Percentiles rank a stretch among this genome's conserved stretches.
Conservation (phyloP, 1,140 invertebrate species). For the Trichomalopsis sarcophagae region DNA sequence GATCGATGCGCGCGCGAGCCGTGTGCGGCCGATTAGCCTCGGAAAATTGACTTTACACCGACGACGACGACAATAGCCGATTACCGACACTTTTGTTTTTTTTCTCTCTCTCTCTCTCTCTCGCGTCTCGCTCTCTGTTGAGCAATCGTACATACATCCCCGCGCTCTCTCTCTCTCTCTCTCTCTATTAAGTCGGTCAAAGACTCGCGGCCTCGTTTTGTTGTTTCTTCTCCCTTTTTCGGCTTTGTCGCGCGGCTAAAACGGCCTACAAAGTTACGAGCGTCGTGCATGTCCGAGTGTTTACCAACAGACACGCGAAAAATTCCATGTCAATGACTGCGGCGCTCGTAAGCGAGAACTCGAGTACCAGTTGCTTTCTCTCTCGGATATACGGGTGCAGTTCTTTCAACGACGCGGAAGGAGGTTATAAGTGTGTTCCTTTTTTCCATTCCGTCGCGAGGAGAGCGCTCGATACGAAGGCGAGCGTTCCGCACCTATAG, state of each 20-base stretch:
- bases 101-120: not conserved
- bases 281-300: not conserved
- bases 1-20: not conserved
- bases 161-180: no score
- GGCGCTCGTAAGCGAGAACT: not conserved
- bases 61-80: not conserved
- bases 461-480: no score
- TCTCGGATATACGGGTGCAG: not conserved
- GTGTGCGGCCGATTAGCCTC: not conserved
- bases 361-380: not conserved
- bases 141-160: no score
- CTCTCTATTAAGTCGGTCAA: not conserved
- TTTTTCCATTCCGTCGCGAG: no score
- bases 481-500: no score
- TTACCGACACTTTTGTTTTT: not conserved
- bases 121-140: no score
- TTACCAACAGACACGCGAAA: not conserved
- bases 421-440: no score
- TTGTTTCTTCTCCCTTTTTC: not conserved
- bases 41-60: slow-evolving; percentile 3
- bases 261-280: not conserved
- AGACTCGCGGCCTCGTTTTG: slow-evolving; percentile 35
- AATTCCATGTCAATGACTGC: not conserved
- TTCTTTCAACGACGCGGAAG: no score
- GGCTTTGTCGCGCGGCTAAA: not conserved